These are phyloP conservation scores for Pseudachorutes palmiensis DNA, from an alignment of 1,140 invertebrate genomes.

Conservation along the genomic window DNA sequence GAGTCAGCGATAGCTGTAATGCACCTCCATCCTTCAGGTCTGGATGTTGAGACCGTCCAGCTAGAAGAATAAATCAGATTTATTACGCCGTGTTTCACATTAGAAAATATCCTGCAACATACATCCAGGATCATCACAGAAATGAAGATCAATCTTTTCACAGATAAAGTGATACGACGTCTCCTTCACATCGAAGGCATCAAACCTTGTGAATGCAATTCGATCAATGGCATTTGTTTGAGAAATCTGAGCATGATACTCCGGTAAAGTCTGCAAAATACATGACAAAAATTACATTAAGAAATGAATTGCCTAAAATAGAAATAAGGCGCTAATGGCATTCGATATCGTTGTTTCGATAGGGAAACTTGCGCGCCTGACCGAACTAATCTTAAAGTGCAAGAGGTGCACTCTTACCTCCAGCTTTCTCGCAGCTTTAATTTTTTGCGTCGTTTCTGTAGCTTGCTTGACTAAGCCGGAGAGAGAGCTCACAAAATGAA, in stretches of 20 bases:
- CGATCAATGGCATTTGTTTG: slow-evolving; percentile 43
- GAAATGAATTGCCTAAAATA: not conserved
- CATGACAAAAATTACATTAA: slow-evolving; percentile 22
- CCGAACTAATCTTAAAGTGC: no score
- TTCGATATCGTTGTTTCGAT: no score
- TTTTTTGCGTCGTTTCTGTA: slow-evolving; percentile 68
- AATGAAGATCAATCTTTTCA: slow-evolving; percentile 87
- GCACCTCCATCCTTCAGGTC: slow-evolving; percentile 80
- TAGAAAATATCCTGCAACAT: slow-evolving; percentile 40
- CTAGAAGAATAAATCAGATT: slow-evolving; percentile 45
- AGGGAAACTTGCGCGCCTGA: no score
- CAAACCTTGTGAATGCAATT: slow-evolving; percentile 61
- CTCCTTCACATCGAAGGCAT: slow-evolving; percentile 85
- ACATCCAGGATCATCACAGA: slow-evolving; percentile 91
- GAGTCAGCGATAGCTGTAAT: slow-evolving; percentile 76
- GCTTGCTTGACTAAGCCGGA: slow-evolving; percentile 75
- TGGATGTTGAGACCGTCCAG: slow-evolving; percentile 70
- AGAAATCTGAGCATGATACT: slow-evolving; percentile 66
- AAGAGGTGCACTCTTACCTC: slow-evolving; percentile 64
- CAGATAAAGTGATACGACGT: slow-evolving; percentile 96
- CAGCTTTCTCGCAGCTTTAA: slow-evolving; percentile 80
- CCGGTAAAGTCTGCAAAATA: slow-evolving; percentile 57
- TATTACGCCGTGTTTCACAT: not conserved
- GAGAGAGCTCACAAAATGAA: slow-evolving; percentile 87
- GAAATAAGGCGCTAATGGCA: slow-evolving; percentile 10